Base-by-base conservation (phyloP, 2,888 invertebrate species). In the Chalcis sispes region DNA sequence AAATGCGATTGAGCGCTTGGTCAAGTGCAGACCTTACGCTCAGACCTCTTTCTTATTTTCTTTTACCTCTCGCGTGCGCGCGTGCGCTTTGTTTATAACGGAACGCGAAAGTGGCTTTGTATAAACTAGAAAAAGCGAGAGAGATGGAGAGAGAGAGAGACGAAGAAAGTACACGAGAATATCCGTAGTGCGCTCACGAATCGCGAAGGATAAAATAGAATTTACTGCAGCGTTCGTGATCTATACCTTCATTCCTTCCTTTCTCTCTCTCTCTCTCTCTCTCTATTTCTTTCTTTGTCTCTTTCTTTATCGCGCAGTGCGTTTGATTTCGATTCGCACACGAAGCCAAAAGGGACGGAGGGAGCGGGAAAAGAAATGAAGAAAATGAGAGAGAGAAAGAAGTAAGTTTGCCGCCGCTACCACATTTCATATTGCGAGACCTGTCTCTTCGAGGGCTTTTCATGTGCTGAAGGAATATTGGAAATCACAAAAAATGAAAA, bases 401-500 rank as follows among this genome's bases (percentile, higher is more conserved):
- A 40, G 46, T 20, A 48, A 42, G 29, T n/a, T n/a, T n/a, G n/a
- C n/a, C n/a, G 59, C 42, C 23, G 70, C 77, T 66, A 67, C 77
- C 74, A 66, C 77, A 72, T 76, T 79, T 79, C 78, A 77, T 77
- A 61, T 76, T 75, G 72, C 78, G 27, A 71, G 59, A 50, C 76
- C 48, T 48, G 25, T 27, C 75, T 79, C 78, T 74, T 67, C 75
- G 42, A 78, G 70, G 2, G 77, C 29, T 72, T 72, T 61, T 54
- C 77, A n/a, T n/a, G 59, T 62, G 65, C 29, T 50, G 32, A 27
- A 20, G 52, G 56, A 73, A 78, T 81, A 82, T 82, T 79, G 80
- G 79, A 79, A 80, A 80, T 80, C 79, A 77, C 75, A 56, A 67
- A 75, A 77, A 76, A 75, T 67, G 76, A 80, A 76, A 72, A 72